These are phyloP conservation scores for Phyllotis vaccarum DNA, from an alignment of 2,797 vertebrate genomes.

Conservation along the genomic window DNA sequence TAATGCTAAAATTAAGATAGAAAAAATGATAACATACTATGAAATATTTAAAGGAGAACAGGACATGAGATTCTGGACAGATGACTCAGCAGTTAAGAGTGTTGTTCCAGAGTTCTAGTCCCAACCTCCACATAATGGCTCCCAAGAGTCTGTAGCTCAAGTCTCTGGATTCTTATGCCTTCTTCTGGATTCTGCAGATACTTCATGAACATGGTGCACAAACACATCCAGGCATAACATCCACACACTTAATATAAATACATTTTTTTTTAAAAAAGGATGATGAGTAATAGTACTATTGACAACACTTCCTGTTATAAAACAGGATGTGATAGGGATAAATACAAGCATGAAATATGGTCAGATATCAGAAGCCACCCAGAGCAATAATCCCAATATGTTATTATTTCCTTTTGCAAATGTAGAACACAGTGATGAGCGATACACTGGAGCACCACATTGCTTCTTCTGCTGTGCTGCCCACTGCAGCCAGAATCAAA, in stretches of 20 bases:
- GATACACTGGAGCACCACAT: not conserved
- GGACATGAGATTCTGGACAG: not conserved
- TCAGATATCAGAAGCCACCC: not conserved
- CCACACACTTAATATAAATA: not conserved
- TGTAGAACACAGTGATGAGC: not conserved
- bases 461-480: not conserved
- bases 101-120: not conserved
- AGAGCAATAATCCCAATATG: not conserved
- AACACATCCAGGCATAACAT: not conserved
- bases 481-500: not conserved
- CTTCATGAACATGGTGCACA: too few relatives aligned
- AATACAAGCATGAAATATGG: not conserved
- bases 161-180: not conserved
- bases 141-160: not conserved
- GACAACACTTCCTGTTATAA: not conserved
- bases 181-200: not conserved
- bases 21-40: not conserved
- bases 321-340: not conserved
- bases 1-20: not conserved
- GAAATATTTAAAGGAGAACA: not conserved
- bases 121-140: not conserved
- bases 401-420: not conserved
- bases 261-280: not conserved
- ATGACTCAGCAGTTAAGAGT: not conserved
- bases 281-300: not conserved